Conservation (phyloP, 1,140 invertebrate genomes). For the Drosophila mauritiana region DNA sequence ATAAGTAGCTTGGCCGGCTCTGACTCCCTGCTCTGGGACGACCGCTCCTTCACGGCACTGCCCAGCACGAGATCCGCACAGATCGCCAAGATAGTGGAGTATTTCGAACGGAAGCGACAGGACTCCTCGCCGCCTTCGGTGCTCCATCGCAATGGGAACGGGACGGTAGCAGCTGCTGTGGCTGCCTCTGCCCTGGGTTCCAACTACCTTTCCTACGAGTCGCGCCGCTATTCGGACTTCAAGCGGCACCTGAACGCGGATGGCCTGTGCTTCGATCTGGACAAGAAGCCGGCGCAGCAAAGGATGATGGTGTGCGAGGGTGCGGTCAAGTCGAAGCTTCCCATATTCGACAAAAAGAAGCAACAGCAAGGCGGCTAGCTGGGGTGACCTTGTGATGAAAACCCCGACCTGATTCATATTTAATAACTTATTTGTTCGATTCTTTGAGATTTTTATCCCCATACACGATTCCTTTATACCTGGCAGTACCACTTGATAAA, state of each 20-base stretch:
- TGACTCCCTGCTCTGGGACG: slow-evolving; percentile 89
- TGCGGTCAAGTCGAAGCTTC: slow-evolving; percentile 92
- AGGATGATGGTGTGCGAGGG: slow-evolving; percentile 92
- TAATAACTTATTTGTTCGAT: slow-evolving; percentile 32
- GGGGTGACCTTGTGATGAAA: slow-evolving; percentile 1
- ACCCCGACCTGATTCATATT: slow-evolving; percentile 8
- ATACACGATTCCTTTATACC: slow-evolving; percentile 20
- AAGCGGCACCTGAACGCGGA: slow-evolving; percentile 74
- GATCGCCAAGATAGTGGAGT: slow-evolving; percentile 94
- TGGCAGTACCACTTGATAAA: slow-evolving; percentile 18
- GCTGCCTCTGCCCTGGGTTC: slow-evolving; percentile 71
- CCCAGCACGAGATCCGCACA: slow-evolving; percentile 87
- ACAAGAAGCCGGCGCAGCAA: slow-evolving; percentile 85
- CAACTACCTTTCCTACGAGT: slow-evolving; percentile 71
- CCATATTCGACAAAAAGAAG: slow-evolving; percentile 93
- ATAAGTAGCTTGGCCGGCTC: slow-evolving; percentile 91
- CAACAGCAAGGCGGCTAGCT: slow-evolving; percentile 64
- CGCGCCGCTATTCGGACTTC: slow-evolving; percentile 78
- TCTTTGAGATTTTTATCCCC: slow-evolving; percentile 33
- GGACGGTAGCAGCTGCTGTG: slow-evolving; percentile 71
- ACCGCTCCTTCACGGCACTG: slow-evolving; percentile 86
- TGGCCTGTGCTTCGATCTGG: slow-evolving; percentile 80
- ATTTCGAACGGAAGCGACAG: slow-evolving; percentile 91
- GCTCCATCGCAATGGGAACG: slow-evolving; percentile 69
- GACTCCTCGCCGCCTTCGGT: slow-evolving; percentile 68